Percentiles rank a stretch among this genome's conserved stretches.
Conservation (phyloP, 2,888 invertebrate species). For the Lutraria lutraria region DNA sequence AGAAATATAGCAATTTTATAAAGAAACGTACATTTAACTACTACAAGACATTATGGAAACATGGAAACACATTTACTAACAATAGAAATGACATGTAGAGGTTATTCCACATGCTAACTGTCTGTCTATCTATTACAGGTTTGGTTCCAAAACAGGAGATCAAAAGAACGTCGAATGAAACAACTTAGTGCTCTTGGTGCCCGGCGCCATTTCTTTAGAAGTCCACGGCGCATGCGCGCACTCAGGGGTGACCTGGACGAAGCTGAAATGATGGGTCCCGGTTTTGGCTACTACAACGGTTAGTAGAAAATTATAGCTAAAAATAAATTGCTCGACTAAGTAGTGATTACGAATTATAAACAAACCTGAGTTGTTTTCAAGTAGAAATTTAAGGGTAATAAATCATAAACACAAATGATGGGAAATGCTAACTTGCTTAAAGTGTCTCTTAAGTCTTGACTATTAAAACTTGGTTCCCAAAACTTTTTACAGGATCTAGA, state of each 20-base stretch:
- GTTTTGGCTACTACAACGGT: constrained; percentile 68
- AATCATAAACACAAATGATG: too few relatives aligned
- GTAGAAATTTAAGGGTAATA: too few relatives aligned
- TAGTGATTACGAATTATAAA: too few relatives aligned
- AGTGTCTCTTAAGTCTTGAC: too few relatives aligned
- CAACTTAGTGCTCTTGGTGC: constrained; percentile 96
- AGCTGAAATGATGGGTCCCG: constrained; percentile 92
- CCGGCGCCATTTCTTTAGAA: constrained; percentile 87
- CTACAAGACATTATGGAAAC: too few relatives aligned
- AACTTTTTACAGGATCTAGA: constrained; percentile 5
- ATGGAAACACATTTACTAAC: too few relatives aligned
- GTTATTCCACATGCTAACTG: background rate
- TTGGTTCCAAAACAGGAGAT: constrained; percentile 99
- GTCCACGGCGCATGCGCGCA: constrained; percentile 95
- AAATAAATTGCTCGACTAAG: too few relatives aligned
- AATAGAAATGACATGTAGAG: background rate
- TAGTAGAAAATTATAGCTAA: background rate
- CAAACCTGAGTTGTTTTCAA: too few relatives aligned
- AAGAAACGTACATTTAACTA: too few relatives aligned
- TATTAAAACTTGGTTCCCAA: background rate
- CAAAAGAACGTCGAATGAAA: constrained; percentile 99
- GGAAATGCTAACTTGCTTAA: too few relatives aligned
- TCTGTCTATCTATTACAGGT: constrained; percentile 89
- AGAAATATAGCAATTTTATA: too few relatives aligned
- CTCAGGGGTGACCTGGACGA: constrained; percentile 89